These are phyloP conservation scores for Rhyacophila brunnea DNA, from an alignment of 1,140 invertebrate genomes.

Conservation along the genomic window DNA sequence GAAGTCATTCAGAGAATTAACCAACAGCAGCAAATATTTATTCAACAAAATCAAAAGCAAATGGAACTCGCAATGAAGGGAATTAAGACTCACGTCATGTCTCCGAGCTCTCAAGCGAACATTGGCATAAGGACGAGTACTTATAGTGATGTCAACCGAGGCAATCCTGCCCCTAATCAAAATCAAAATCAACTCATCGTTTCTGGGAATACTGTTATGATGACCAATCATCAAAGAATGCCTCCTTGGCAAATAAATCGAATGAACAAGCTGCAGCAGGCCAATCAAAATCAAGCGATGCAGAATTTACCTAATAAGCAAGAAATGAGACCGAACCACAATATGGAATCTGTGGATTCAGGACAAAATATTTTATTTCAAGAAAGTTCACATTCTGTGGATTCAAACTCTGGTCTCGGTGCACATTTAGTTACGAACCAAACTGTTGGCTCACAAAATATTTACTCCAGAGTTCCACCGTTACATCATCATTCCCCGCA, in stretches of 20 bases:
- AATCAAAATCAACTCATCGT: conserved; percentile 51
- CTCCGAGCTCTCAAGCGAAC: conserved; percentile 40
- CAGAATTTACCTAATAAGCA: conserved; percentile 17
- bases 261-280: conserved; percentile 44
- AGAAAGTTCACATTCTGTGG: conserved; percentile 38
- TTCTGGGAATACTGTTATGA: conserved; percentile 50
- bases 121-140: conserved; percentile 31
- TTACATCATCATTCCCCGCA: conserved; percentile 67
- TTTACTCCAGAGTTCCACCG: conserved; percentile 69
- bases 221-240: conserved; percentile 52
- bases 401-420: conserved; percentile 22
- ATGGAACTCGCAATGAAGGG: conserved; percentile 55
- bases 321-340: conserved; percentile 23
- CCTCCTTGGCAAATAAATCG: conserved; percentile 65
- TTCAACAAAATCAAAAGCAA: conserved; percentile 55
- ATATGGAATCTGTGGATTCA: conserved; percentile 29
- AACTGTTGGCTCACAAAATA: conserved; percentile 36
- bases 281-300: conserved; percentile 28
- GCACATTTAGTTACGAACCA: conserved; percentile 10
- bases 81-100: conserved; percentile 47
- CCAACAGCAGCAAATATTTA: conserved; percentile 58
- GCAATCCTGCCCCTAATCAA: conserved; percentile 25
- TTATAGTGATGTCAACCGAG: conserved; percentile 18
- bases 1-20: conserved; percentile 60
- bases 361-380: conserved; percentile 32